Evolutionary conservation across 1,140 invertebrate species (phyloP).

Genomic region (Drosophila equinoxialis): DNA sequence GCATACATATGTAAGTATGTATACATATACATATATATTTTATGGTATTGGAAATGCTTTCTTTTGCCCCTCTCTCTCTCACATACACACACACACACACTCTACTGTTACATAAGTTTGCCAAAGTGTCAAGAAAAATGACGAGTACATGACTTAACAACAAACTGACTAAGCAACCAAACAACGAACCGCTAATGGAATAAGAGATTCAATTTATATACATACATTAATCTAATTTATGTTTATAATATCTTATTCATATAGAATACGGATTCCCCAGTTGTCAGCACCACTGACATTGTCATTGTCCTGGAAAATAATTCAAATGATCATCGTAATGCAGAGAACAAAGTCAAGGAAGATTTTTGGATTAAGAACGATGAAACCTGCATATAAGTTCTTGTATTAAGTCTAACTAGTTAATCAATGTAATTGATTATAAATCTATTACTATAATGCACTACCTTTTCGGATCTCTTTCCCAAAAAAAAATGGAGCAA

Average conservation of each 20-base stretch:
- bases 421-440: conserved; percentile 1
- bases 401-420: neutral
- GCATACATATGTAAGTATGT: too few relatives aligned
- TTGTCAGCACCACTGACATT: conserved; percentile 16
- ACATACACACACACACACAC: too few relatives aligned
- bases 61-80: too few relatives aligned
- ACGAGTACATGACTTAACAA: too few relatives aligned
- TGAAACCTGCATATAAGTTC: conserved; percentile 15
- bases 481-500: neutral
- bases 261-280: conserved; percentile 8
- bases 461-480: conserved; percentile 1
- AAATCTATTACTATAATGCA: neutral
- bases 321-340: neutral
- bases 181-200: too few relatives aligned
- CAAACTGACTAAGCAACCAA: too few relatives aligned
- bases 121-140: too few relatives aligned
- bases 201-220: too few relatives aligned
- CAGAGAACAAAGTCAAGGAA: conserved; percentile 16
- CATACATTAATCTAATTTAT: too few relatives aligned
- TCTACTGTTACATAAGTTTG: too few relatives aligned
- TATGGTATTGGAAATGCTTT: too few relatives aligned
- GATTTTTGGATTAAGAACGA: conserved; percentile 19
- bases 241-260: neutral
- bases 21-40: too few relatives aligned
- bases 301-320: conserved; percentile 17